Base-by-base conservation (phyloP, 2,113 vertebrate species). In the Cololabis saira region DNA sequence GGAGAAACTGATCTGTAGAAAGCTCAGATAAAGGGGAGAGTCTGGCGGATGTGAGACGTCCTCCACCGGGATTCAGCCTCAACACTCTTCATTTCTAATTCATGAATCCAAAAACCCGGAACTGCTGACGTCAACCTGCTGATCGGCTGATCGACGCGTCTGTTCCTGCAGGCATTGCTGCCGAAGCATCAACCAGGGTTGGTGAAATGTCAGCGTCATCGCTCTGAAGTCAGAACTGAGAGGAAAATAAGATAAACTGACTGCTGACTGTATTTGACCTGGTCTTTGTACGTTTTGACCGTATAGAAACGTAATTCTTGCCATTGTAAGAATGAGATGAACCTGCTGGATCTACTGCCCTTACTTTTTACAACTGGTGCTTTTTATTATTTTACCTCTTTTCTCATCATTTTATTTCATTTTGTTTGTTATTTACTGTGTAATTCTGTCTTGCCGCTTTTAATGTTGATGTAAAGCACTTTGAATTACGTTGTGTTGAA, bases 181-280 rank as follows among this genome's bases (percentile, higher is more conserved):
- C 18, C 56, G 58, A 86, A 86, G 74, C 53, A 69, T 74, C 78
- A 76, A 62, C 62, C 69, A 61, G 19, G 52, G 60, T 66, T 74
- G 65, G 47, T 48, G 43, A 70, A 80, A 82, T 80, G 76, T 80
- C 86, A 83, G 71, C 67, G 59, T 59, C 48, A 22, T 54, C 68
- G 33, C 76, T 71, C 54, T 77, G 74, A 78, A 76, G 71, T 68
- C 43, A 10, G 55, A 49, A 61, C 17, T 41, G 58, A 74, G 72
- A 48, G 47, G 61, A 61, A 57, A 76, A 76, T 45, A 41, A 48
- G 45, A 71, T 56, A 42, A 76, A 56, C 7, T 64, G 61, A 74
- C 14, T 73, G 62, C n/a, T n/a, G n/a, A n/a, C n/a, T n/a, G n/a
- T n/a, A n/a, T n/a, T n/a, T n/a, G n/a, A n/a, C n/a, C n/a, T n/a